phyloP scores from a whole-genome alignment of 2,113 vertebrate species.

The Tupaia chinensis region DNA sequence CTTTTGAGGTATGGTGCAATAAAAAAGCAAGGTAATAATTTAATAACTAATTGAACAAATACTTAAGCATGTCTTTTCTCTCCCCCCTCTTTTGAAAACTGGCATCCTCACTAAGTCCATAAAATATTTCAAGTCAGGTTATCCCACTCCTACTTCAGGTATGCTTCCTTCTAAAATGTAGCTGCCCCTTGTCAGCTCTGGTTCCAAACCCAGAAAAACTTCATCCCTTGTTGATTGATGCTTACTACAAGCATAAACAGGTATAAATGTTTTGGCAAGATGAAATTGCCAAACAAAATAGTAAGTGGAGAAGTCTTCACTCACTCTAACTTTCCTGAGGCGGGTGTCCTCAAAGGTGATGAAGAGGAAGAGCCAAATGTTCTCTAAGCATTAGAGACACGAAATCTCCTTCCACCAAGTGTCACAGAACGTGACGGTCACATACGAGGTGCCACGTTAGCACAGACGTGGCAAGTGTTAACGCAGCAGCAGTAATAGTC shows the following conservation, averaged over 20 bases:
- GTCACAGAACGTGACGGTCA: not conserved
- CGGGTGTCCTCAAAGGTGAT: not conserved
- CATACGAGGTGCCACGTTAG: not conserved
- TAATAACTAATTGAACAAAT: not conserved
- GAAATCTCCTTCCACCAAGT: not conserved
- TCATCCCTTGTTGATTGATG: not conserved
- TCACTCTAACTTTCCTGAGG: not conserved
- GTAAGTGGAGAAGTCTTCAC: not conserved
- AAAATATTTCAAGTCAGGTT: not conserved
- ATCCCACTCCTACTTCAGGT: not conserved
- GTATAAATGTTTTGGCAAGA: not conserved
- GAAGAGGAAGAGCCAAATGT: not conserved
- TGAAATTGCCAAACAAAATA: not conserved
- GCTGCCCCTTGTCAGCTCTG: not conserved
- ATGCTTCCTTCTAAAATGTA: not conserved
- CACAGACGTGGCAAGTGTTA: not conserved
- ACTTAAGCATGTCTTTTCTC: not conserved
- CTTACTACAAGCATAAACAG: not conserved
- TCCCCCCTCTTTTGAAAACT: not conserved
- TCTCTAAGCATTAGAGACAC: not conserved
- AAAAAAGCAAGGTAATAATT: not conserved
- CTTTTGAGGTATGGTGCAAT: not conserved
- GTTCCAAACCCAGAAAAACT: not conserved
- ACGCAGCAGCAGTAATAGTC: not conserved
- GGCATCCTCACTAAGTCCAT: not conserved